phyloP scores from a whole-genome alignment of 2,113 vertebrate species.

The Pygoscelis antarcticus region DNA sequence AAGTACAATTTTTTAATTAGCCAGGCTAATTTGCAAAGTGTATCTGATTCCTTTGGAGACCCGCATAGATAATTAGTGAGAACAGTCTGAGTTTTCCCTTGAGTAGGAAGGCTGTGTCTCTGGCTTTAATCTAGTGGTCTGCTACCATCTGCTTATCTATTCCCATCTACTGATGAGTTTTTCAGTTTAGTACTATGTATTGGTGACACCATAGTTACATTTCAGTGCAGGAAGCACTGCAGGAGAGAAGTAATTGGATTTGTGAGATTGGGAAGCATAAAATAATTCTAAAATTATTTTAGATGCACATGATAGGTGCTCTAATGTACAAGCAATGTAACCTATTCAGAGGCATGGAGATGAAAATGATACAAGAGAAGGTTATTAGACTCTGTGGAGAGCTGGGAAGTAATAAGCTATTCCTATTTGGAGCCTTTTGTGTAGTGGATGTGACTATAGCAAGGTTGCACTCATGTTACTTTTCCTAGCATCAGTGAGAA shows the following conservation, averaged over 20 bases:
- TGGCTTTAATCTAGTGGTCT: constrained; percentile 21
- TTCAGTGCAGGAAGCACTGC: background rate
- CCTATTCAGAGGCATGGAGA: background rate
- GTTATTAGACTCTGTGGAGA: background rate
- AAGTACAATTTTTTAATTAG: background rate
- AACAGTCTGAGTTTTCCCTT: background rate
- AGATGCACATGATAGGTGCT: background rate
- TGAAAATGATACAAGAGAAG: background rate
- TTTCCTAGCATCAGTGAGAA: background rate
- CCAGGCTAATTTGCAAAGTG: background rate
- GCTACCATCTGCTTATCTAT: constrained; percentile 11
- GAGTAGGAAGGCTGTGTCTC: background rate
- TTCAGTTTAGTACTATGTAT: background rate
- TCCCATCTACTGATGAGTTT: background rate
- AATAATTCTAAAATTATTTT: background rate
- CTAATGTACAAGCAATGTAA: background rate
- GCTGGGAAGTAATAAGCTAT: background rate
- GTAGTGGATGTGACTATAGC: background rate
- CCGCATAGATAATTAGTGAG: background rate
- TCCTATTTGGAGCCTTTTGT: background rate
- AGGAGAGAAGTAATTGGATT: background rate
- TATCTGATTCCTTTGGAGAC: background rate
- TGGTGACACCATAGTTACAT: background rate
- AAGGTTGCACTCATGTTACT: background rate
- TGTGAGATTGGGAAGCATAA: background rate